These are phyloP conservation scores for Cyanoramphus novaezelandiae DNA, from an alignment of 2,113 vertebrate species.

Conservation along the genomic window DNA sequence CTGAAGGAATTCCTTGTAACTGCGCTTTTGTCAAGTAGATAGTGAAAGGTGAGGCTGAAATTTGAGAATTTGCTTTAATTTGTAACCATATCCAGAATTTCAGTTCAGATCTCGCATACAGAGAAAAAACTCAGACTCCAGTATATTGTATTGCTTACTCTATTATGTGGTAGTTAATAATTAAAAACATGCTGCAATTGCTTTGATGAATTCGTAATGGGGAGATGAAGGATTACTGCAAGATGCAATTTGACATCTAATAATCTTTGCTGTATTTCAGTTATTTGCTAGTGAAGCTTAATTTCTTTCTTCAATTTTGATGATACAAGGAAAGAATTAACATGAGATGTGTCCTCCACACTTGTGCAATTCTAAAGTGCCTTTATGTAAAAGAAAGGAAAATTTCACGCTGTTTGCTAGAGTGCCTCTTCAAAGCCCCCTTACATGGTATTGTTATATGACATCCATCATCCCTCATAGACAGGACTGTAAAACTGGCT, in stretches of 20 bases:
- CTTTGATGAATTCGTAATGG: slow-evolving; percentile 27
- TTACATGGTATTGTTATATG: neutral
- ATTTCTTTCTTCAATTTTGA: slow-evolving; percentile 10
- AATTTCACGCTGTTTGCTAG: neutral
- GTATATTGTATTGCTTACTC: neutral
- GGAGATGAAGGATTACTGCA: slow-evolving; percentile 29
- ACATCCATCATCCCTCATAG: neutral
- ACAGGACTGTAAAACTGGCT: neutral
- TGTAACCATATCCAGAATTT: neutral
- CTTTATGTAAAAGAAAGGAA: neutral
- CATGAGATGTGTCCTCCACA: neutral
- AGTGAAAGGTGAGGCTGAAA: neutral
- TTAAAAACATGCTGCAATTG: slow-evolving; percentile 35
- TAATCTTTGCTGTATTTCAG: slow-evolving; percentile 10
- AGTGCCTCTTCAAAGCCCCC: neutral
- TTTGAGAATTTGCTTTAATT: neutral
- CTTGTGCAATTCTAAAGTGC: neutral
- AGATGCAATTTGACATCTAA: slow-evolving; percentile 7
- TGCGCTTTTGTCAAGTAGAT: neutral
- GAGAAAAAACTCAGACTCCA: neutral
- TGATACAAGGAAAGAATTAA: neutral
- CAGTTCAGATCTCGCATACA: neutral
- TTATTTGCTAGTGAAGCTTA: neutral
- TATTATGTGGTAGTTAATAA: slow-evolving; percentile 48
- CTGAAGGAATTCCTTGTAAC: neutral